Evolutionary conservation across 2,888 invertebrate species (phyloP), one percentile per base, ranked within the genome.

Genomic region (Hofmannophila pseudospretella): DNA sequence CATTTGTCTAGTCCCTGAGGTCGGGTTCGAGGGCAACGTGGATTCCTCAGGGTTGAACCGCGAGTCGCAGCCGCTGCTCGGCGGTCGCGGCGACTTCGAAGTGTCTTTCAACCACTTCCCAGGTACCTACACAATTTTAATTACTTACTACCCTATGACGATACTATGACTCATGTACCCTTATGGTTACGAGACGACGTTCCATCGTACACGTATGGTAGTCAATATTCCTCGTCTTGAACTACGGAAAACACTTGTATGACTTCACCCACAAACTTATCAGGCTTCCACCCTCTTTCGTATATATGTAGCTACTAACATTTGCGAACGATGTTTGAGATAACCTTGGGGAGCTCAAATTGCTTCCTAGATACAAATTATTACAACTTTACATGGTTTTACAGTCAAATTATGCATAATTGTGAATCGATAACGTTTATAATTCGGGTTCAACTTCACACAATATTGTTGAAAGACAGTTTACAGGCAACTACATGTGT

Each of bases 41-140:
- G 95, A 95, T 90, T 93, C 93, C 35, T 91, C 93, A 70, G 92
- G 93, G 47, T 90, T 92, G 46, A 94, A 94, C 85, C 91, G 96
- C 68, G 98, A 98, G 90, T 96, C 95, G 85, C 97, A 97, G 88
- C 97, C 97, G 73, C 92, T 98, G 52, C 90, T 98, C 36, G 95
- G 95, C 82, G 93, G 94, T 86, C 91, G 91, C 73, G 90, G 91
- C 73, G 93, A 93, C 65, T 82, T 86, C 62, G 88, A 92, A 54
- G 93, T 94, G 54, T 91, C 93, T 45, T 94, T 90, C 67, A 96
- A 97, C 77, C 92, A 93, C 68, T 97, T 97, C 79, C 93, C 95
- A 87, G 96, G 96, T 96, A 53, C 62, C 4, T 25, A 7, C 9
- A 3, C 20, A 8, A 8, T 11, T 12, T 10, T 22, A 16, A 9